Base-by-base conservation (phyloP, 2,888 invertebrate genomes). In the Rutpela maculata region DNA sequence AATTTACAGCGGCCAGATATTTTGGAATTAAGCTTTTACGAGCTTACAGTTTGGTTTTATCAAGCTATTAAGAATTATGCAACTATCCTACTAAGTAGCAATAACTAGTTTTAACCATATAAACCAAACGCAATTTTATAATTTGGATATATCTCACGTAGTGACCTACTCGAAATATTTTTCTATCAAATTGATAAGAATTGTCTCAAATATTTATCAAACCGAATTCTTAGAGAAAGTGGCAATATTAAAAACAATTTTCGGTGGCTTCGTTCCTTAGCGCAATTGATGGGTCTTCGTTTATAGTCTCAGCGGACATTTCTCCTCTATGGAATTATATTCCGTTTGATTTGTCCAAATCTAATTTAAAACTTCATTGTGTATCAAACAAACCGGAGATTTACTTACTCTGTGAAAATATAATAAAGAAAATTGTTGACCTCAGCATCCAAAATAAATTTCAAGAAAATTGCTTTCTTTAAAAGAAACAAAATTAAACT, bases 161-260 rank as follows among this genome's bases (percentile, higher is more conserved):
- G 31, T 35, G 31, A 35, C 31, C 6, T 35, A 35, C 9, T 35
- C 7, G 31, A 35, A 6, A 35, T 35, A 9, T 35, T 35, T 7
- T 6, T 9, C 7, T 35, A 35, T 35, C 31, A 35, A 35, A 7
- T 35, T 35, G 31, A 35, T 35, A 35, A 35, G 31, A 9, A 35
- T 35, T 35, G 6, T 35, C 31, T 35, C 4, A 35, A 35, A 0
- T 7, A 35, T 35, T 35, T n/a, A 50, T 50, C 6, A 50, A 50
- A 50, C 15, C 2, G n/a, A n/a, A 50, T 50, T 50, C 50, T 7
- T 35, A 43, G n/a, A n/a, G 50, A n/a, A 50, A 50, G 6, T 15
- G n/a, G 50, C 50, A n/a, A 50, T n/a, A 50, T 50, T 50, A n/a
- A n/a, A 50, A 50, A 50, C n/a, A 50, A 50, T 50, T 50, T 50